Evolutionary conservation across 2,113 vertebrate species (phyloP), one percentile per base, ranked within the genome.

Genomic region (Mirounga angustirostris): DNA sequence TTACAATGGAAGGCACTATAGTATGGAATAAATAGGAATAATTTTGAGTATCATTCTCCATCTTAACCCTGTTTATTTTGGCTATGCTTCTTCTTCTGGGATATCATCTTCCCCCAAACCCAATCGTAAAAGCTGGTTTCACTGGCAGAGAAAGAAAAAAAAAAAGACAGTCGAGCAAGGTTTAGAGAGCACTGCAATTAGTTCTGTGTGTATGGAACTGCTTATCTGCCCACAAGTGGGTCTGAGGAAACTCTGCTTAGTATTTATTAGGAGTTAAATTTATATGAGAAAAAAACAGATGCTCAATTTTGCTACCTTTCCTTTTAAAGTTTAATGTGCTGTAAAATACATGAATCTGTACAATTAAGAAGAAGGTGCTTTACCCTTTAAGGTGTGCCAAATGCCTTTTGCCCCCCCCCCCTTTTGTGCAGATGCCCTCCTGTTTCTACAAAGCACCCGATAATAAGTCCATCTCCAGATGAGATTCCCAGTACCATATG

Each of bases 291-390:
- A 97, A 91, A 91, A 56, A n/a, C 91, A 79, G n/a, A 96, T 90
- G 97, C 61, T 97, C 80, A 40, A 83, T 98, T 94, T 98, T 84
- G 82, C 97, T 98, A 76, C 87, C 96, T 98, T 97, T 97, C 90
- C 94, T 98, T 98, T 98, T 98, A 97, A 98, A 98, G 86, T 97
- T 97, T 96, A 98, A 98, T 91, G 95, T 89, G 94, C 96, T 98
- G 73, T 98, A 97, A 98, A 97, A 97, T 97, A 82, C 84, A 91
- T 95, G 97, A 88, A 89, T 97, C 95, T 97, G 92, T 97, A 97
- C 97, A 98, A 97, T 98, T 96, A 98, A 93, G 92, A 92, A 95
- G 97, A 96, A 85, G 91, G 84, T 67, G 69, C 93, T 92, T 71
- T 96, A 18, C 93, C 65, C 93, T 96, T 93, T 88, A 92, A 91